Evolutionary conservation across 2,113 vertebrate species (phyloP).

Genomic region (Ciconia stormi): DNA sequence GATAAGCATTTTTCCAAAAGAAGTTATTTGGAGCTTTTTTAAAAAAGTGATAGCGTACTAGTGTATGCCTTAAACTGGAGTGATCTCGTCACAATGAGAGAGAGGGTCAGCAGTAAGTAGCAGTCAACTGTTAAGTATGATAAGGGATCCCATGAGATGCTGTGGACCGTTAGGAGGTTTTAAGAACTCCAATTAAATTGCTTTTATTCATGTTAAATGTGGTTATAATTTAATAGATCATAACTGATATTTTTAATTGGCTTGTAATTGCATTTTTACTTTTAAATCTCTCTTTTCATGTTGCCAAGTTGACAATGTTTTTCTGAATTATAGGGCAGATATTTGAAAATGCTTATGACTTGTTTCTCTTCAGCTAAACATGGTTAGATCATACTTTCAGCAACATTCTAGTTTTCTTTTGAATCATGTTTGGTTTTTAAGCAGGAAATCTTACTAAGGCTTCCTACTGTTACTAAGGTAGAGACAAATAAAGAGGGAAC

Average conservation of each 20-base stretch:
- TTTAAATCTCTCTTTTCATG: neutral
- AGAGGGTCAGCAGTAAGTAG: neutral
- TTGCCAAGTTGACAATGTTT: neutral
- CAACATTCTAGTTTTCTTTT: slow-evolving; percentile 23
- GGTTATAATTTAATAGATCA: neutral
- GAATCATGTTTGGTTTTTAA: slow-evolving; percentile 2
- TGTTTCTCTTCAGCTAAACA: neutral
- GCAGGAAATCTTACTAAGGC: neutral
- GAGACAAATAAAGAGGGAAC: neutral
- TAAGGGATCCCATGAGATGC: neutral
- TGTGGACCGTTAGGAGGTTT: neutral
- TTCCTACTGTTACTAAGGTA: neutral
- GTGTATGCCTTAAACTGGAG: neutral
- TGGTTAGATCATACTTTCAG: neutral
- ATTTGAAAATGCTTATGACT: neutral
- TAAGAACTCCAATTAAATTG: neutral
- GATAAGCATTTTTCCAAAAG: neutral
- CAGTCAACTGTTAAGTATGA: neutral
- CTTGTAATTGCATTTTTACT: neutral
- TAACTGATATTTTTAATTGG: neutral
- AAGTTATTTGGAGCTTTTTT: neutral
- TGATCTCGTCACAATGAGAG: neutral
- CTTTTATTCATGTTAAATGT: neutral
- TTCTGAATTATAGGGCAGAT: neutral
- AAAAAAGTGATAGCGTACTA: neutral